Conservation (phyloP, 2,797 vertebrate genomes). For the Coregonus ussuriensis region DNA sequence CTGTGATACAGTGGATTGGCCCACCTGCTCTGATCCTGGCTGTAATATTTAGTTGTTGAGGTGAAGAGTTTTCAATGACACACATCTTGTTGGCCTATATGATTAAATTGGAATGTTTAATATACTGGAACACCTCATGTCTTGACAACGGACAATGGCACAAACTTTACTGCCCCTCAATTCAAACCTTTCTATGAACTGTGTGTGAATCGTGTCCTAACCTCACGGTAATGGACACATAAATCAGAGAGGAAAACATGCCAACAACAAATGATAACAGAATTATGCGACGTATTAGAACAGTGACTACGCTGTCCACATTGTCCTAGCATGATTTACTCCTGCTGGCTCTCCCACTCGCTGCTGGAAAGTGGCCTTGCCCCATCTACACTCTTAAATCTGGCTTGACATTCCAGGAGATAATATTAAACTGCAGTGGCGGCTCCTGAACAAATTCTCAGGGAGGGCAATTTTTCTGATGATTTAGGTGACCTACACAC, state of each 20-base stretch:
- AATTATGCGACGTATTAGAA: background rate
- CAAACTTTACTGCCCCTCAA: no score
- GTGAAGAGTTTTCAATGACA: background rate
- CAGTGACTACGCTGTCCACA: background rate
- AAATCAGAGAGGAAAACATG: background rate
- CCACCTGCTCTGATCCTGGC: background rate
- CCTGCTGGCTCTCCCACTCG: background rate
- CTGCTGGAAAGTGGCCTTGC: background rate
- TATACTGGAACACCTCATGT: background rate
- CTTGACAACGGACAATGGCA: no score
- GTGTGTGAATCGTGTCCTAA: background rate
- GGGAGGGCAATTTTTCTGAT: no score
- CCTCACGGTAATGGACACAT: background rate
- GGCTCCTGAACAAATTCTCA: no score
- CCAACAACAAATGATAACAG: background rate
- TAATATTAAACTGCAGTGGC: conserved; percentile 19
- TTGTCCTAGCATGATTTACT: background rate
- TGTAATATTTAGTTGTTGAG: background rate
- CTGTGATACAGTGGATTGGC: conserved; percentile 6
- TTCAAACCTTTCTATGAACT: no score
- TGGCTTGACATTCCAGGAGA: background rate
- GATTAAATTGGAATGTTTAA: background rate
- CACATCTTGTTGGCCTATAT: background rate
- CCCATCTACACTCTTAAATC: background rate
- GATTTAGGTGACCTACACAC: no score